These are phyloP conservation scores for Fregetta grallaria DNA, from an alignment of 2,113 vertebrate genomes.

Conservation along the genomic window DNA sequence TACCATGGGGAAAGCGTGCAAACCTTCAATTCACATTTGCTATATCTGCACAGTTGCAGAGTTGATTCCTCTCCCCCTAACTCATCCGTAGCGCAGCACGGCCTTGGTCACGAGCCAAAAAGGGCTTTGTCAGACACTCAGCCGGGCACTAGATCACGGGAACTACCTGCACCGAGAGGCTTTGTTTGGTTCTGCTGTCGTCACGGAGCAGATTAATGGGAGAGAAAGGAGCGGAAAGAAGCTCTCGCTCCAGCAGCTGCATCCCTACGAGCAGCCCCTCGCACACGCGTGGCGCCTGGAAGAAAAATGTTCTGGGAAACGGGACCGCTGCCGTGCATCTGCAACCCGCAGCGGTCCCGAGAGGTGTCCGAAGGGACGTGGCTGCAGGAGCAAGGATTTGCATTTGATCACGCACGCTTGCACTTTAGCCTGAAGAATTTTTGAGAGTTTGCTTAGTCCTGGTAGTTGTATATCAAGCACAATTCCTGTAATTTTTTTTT, in stretches of 20 bases:
- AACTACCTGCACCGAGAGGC: slow-evolving; percentile 1
- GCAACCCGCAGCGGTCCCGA: not conserved
- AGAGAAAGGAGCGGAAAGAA: slow-evolving; percentile 34
- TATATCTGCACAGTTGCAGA: not conserved
- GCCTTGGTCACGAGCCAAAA: slow-evolving; percentile 10
- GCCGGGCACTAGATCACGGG: not conserved
- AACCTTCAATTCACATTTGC: not conserved
- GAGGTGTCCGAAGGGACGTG: fast-evolving
- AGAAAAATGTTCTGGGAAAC: not conserved
- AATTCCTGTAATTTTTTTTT: not conserved
- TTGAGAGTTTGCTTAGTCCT: not conserved
- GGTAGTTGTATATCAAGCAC: not conserved
- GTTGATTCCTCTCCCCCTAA: not conserved
- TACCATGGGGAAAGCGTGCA: fast-evolving
- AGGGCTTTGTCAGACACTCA: not conserved
- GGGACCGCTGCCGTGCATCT: not conserved
- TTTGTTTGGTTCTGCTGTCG: slow-evolving; percentile 33
- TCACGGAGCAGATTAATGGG: slow-evolving; percentile 1
- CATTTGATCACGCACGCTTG: fast-evolving
- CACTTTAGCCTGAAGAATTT: not conserved
- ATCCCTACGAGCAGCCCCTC: not conserved
- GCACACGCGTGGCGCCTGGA: not conserved
- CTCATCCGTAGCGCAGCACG: not conserved
- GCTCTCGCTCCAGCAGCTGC: not conserved
- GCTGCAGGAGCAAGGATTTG: not conserved